Conservation (phyloP, 2,113 vertebrate genomes). For the Amia ocellicauda region DNA sequence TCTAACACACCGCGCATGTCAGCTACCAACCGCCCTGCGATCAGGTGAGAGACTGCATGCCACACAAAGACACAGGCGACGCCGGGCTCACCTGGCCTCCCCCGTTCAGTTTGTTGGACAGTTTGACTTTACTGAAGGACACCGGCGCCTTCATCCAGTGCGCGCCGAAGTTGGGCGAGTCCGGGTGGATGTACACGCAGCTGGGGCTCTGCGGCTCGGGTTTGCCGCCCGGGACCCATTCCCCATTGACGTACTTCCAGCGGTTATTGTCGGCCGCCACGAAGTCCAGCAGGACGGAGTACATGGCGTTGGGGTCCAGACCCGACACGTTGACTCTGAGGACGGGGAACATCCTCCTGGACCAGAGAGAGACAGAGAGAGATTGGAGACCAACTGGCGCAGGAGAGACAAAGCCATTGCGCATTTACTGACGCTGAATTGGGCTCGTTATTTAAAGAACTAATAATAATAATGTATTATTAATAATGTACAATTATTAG, state of each 20-base stretch:
- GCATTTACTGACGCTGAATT: not conserved
- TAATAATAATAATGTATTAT: not conserved
- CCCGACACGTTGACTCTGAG: constrained; percentile 63
- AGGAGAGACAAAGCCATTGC: too few relatives aligned
- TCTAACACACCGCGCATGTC: too few relatives aligned
- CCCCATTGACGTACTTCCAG: constrained; percentile 77
- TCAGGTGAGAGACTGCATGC: too few relatives aligned
- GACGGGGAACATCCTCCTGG: constrained; percentile 74
- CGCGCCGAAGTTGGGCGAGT: constrained; percentile 75
- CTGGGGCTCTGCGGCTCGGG: constrained; percentile 74
- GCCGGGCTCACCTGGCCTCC: constrained; percentile 66
- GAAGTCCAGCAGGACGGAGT: constrained; percentile 72
- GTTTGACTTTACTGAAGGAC: constrained; percentile 77
- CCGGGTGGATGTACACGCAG: constrained; percentile 79
- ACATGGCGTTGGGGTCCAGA: constrained; percentile 74
- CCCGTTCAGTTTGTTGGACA: constrained; percentile 75
- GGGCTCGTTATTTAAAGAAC: not conserved
- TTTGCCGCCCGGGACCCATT: constrained; percentile 74
- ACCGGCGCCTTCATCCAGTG: constrained; percentile 78
- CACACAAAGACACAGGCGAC: not conserved
- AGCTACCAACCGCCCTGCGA: too few relatives aligned
- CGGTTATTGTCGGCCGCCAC: constrained; percentile 74
- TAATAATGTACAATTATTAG: too few relatives aligned
- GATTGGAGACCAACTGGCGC: not conserved
- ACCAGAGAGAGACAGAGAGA: not conserved